A percentile compares a stretch with the other conserved stretches of the same genome.
Conservation (phyloP, 2,797 vertebrate species). For the Ambastaia sidthimunki region DNA sequence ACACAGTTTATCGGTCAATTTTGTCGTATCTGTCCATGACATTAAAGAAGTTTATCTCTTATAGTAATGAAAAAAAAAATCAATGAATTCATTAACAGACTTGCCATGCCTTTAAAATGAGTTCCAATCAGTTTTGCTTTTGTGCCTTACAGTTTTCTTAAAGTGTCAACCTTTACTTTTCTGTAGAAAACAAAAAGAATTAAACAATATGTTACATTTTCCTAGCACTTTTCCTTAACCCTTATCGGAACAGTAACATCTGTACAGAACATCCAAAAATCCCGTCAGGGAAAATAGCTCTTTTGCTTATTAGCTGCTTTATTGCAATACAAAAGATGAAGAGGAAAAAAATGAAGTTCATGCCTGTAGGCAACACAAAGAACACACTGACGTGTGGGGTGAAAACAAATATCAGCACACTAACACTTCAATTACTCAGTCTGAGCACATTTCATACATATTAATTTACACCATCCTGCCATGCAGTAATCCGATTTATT, state of each 20-base stretch:
- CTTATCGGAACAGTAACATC: not conserved
- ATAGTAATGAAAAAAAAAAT: not conserved
- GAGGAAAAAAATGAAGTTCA: not conserved
- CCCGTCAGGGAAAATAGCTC: not conserved
- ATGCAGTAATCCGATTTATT: not conserved
- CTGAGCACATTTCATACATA: not conserved
- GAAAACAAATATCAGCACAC: not conserved
- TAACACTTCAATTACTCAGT: not conserved
- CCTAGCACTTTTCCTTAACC: slow-evolving; percentile 29
- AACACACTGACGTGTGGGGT: not conserved
- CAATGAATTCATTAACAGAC: not conserved
- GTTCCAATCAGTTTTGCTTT: not conserved
- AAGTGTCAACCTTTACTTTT: not conserved
- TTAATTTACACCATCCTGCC: not conserved
- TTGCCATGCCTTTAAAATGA: no score
- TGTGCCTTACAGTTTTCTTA: not conserved
- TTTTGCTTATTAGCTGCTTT: slow-evolving; percentile 10
- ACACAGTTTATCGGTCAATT: not conserved
- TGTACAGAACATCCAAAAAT: not conserved
- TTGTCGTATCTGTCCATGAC: not conserved
- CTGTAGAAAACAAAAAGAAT: no score
- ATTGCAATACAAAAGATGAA: slow-evolving; percentile 8
- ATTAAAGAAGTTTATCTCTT: not conserved
- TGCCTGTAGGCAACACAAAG: not conserved
- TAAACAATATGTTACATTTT: not conserved